phyloP scores from a whole-genome alignment of 2,113 vertebrate species.

The Platichthys stellatus region DNA sequence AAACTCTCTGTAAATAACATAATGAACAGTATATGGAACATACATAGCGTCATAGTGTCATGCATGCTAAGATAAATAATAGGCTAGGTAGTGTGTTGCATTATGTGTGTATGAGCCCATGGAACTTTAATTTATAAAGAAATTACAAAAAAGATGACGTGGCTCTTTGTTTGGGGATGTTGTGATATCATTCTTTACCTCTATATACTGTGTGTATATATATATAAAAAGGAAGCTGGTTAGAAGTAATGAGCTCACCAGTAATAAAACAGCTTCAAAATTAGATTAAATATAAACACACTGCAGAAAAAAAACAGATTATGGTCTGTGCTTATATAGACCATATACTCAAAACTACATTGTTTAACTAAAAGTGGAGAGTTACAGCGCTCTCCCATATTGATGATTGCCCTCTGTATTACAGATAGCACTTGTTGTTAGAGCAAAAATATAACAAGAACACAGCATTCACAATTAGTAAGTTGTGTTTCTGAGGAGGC shows the following conservation, averaged over 20 bases:
- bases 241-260: conserved; percentile 52
- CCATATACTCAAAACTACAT: conserved; percentile 45
- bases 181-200: conserved; percentile 29
- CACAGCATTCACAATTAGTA: conserved; percentile 42
- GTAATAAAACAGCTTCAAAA: conserved; percentile 53
- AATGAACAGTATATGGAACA: conserved; percentile 65
- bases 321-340: not conserved
- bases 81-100: conserved; percentile 66
- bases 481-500: conserved; percentile 23
- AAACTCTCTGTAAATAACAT: conserved; percentile 67
- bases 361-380: conserved; percentile 31
- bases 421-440: conserved; percentile 39
- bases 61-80: conserved; percentile 75
- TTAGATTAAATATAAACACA: conserved; percentile 54
- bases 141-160: conserved; percentile 24
- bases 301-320: conserved; percentile 48
- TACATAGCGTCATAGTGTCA: conserved; percentile 64
- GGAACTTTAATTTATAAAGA: conserved; percentile 41
- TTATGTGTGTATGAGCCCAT: conserved; percentile 33
- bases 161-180: conserved; percentile 28
- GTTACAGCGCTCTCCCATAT: conserved; percentile 7
- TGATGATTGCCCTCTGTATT: conserved; percentile 25
- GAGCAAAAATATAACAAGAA: conserved; percentile 38
- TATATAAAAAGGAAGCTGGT: conserved; percentile 42
- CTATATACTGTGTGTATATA: conserved; percentile 20